phyloP scores from a whole-genome alignment of 1,140 invertebrate genomes.

The Heliothis virescens region DNA sequence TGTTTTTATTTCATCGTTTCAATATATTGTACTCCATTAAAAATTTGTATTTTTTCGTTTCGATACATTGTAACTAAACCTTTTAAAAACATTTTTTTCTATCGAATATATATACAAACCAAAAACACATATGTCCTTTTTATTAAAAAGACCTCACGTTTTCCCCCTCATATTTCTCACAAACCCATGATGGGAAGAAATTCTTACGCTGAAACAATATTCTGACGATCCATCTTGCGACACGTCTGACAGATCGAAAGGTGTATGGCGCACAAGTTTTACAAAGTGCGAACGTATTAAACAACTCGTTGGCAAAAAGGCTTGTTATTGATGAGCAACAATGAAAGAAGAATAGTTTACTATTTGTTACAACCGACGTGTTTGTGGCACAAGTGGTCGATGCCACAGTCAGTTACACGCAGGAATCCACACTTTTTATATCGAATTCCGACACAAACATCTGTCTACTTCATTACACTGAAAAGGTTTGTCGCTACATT shows the following conservation, averaged over 20 bases:
- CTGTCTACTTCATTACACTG: background rate
- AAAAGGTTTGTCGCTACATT: too few relatives aligned
- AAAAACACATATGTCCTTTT: too few relatives aligned
- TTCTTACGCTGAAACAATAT: background rate
- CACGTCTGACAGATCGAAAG: slow-evolving; percentile 17
- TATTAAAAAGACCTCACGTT: background rate
- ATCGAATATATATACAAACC: too few relatives aligned
- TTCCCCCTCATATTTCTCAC: background rate
- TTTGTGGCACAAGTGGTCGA: background rate
- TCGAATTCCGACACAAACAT: background rate
- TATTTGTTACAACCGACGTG: slow-evolving; percentile 56
- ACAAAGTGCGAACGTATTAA: slow-evolving; percentile 27
- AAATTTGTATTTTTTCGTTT: too few relatives aligned
- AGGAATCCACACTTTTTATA: slow-evolving; percentile 8
- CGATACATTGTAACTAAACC: too few relatives aligned
- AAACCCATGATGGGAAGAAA: background rate
- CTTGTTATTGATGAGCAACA: slow-evolving; percentile 58
- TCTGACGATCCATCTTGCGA: background rate
- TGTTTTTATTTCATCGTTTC: too few relatives aligned
- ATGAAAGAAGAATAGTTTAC: slow-evolving; percentile 58
- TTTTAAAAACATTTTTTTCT: too few relatives aligned
- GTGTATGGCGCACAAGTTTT: slow-evolving; percentile 18
- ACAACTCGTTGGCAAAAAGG: slow-evolving; percentile 42
- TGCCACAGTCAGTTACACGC: background rate
- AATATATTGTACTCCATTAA: too few relatives aligned